A percentile compares a stretch with the other conserved stretches of the same genome.
Conservation (phyloP, 2,797 vertebrate species). For the Simalia tracyae region DNA sequence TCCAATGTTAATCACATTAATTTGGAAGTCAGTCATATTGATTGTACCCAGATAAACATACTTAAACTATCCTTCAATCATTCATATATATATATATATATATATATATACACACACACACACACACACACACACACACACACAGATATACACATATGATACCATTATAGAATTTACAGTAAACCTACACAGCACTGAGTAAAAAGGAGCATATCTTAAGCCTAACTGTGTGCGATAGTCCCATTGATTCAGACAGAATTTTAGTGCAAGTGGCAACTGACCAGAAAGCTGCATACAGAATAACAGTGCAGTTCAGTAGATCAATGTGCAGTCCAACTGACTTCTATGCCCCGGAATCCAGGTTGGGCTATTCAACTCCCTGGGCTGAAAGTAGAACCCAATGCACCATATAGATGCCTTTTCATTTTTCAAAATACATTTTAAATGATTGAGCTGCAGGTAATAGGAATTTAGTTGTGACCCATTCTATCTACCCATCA, state of each 20-base stretch:
- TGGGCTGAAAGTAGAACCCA: background rate
- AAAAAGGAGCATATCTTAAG: background rate
- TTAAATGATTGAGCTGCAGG: background rate
- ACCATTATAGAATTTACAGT: background rate
- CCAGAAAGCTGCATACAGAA: background rate
- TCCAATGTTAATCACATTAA: constrained; percentile 36
- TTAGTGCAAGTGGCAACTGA: background rate
- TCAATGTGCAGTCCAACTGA: background rate
- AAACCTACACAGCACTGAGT: background rate
- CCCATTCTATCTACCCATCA: background rate
- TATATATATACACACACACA: background rate
- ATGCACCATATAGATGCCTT: background rate
- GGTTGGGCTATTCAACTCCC: no score
- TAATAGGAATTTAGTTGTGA: background rate
- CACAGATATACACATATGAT: background rate
- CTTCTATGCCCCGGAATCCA: background rate
- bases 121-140: background rate
- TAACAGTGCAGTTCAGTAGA: background rate
- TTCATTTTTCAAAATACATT: background rate
- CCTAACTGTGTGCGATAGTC: background rate
- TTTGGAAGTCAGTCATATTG: constrained; percentile 21
- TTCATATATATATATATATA: background rate
- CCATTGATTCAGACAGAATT: background rate
- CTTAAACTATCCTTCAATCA: background rate
- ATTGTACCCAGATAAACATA: constrained; percentile 10